A percentile compares a stretch with the other conserved stretches of the same genome.
Evolutionary conservation across 2,113 vertebrate genomes (phyloP).

Genomic region (Catharus minimus): DNA sequence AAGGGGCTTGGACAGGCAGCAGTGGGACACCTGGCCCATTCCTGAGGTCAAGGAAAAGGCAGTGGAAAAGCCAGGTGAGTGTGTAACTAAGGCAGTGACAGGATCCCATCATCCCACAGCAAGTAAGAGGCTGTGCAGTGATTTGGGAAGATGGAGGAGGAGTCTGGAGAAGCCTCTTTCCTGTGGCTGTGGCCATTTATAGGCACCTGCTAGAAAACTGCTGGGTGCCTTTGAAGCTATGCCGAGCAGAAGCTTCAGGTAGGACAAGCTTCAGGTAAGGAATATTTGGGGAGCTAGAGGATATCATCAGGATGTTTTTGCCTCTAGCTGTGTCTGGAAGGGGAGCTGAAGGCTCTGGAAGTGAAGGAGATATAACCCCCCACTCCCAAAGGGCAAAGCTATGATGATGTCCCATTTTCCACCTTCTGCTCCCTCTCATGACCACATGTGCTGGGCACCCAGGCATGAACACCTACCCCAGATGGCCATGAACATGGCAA

Average conservation of each 20-base stretch:
- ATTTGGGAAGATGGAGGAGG: not conserved
- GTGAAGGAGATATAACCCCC: accelerated
- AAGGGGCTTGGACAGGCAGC: not conserved
- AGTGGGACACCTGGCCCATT: not conserved
- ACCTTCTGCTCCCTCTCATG: not conserved
- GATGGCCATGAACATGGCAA: conserved; percentile 92
- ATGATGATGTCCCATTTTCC: not conserved
- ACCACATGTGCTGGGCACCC: accelerated
- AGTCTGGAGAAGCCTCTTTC: not conserved
- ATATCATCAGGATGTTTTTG: not conserved
- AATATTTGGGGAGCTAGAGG: not conserved
- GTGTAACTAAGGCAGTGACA: not conserved
- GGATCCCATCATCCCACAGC: not conserved
- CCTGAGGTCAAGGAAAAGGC: not conserved
- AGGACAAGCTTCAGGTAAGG: not conserved
- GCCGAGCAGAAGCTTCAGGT: not conserved
- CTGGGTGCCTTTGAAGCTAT: not conserved
- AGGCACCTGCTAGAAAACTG: not conserved
- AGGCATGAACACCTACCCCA: conserved; percentile 83
- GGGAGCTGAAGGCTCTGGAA: not conserved
- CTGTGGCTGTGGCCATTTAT: not conserved
- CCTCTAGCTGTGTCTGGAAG: not conserved
- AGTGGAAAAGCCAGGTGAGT: not conserved
- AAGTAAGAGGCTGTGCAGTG: accelerated
- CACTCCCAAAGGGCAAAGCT: not conserved